Evolutionary conservation across 1,140 invertebrate genomes (phyloP), one percentile per base, ranked within the genome.

Genomic region (Macrocentrus cingulum): DNA sequence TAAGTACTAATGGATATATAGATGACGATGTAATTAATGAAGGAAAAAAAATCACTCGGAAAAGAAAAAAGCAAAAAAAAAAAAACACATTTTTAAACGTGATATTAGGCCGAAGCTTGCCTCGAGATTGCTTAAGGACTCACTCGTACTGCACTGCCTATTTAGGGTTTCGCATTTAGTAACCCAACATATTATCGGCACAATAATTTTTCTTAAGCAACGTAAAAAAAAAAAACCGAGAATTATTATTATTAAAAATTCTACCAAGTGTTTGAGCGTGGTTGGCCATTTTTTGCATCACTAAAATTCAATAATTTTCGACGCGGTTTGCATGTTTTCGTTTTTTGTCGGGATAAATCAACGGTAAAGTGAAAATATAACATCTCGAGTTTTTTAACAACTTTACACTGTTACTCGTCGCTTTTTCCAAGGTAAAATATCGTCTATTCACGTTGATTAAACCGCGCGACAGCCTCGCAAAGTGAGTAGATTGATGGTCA

Each of bases 51-150:
- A 71, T 79, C 75, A 78, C 76, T 29, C 25, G 25, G 9, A 29
- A 29, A 29, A 29, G 69, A 78, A n/a, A n/a, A n/a, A n/a, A n/a
- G n/a, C n/a, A n/a, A n/a, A n/a, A n/a, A n/a, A n/a, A n/a, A n/a
- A n/a, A n/a, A n/a, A n/a, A n/a, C n/a, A n/a, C n/a, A n/a, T n/a
- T n/a, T n/a, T n/a, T n/a, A n/a, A 79, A 76, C 74, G 76, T 80
- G 77, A 79, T 80, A 80, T 80, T 80, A 79, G 78, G 76, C 77
- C 76, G 74, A 76, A 78, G 78, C 75, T 79, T 79, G 77, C 78
- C 78, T 80, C 75, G 72, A 79, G 72, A 77, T 80, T 77, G 78
- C 74, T 80, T 79, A 77, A 79, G 74, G 69, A 79, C 74, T 74
- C 76, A 78, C 76, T 78, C 68, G 68, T 79, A 79, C 67, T 79